phyloP scores from a whole-genome alignment of 2,888 invertebrate genomes.

The Cantharis nigra region DNA sequence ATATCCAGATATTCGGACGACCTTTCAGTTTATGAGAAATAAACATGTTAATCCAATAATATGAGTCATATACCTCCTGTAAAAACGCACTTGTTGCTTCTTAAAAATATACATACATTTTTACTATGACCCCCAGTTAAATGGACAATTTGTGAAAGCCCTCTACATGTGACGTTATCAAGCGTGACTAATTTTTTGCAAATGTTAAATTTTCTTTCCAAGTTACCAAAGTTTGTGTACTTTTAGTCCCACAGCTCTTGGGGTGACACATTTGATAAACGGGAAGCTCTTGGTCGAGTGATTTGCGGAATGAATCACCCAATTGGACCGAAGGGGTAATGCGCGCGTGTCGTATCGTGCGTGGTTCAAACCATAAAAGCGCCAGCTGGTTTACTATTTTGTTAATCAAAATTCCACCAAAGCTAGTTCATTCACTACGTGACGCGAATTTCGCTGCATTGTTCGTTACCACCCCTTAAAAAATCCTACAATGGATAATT shows the following conservation, averaged over 20 bases:
- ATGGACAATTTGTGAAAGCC: neutral
- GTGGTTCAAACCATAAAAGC: conserved; percentile 19
- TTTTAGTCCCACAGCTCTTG: neutral
- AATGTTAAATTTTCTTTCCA: neutral
- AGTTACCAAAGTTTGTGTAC: neutral
- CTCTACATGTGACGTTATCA: neutral
- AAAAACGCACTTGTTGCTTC: neutral
- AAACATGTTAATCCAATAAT: neutral
- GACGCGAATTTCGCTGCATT: conserved; percentile 1
- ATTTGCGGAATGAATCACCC: conserved; percentile 30
- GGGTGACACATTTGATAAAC: conserved; percentile 30
- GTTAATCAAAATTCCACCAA: conserved; percentile 24
- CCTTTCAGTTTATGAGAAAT: neutral
- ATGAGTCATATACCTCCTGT: neutral
- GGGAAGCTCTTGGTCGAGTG: conserved; percentile 27
- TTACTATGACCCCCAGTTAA: neutral
- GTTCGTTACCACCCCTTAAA: neutral
- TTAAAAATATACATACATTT: neutral
- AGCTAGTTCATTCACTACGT: conserved; percentile 9
- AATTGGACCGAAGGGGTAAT: conserved; percentile 28
- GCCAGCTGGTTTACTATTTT: conserved; percentile 22
- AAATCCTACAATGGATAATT: neutral
- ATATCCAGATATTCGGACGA: neutral
- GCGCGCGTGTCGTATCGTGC: conserved; percentile 21
- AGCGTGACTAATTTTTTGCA: neutral